These are phyloP conservation scores for Melipona beecheii DNA, from an alignment of 2,888 invertebrate genomes.

Conservation along the genomic window DNA sequence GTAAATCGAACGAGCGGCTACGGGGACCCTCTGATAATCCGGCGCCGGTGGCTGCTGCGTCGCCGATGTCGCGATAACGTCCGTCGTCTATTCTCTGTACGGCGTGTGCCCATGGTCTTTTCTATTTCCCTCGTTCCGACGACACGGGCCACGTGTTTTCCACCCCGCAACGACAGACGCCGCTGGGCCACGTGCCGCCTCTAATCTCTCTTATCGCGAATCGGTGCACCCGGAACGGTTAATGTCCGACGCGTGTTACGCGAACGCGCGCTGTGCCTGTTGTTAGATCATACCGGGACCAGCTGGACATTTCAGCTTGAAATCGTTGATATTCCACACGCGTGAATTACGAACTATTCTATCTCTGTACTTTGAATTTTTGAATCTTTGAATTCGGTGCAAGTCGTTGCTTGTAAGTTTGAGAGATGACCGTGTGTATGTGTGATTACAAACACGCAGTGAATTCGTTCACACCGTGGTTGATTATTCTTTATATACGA, in stretches of 20 bases:
- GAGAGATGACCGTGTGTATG: too few species aligned
- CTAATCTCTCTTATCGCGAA: slow-evolving; percentile 57
- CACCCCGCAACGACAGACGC: slow-evolving; percentile 34
- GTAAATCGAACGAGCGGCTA: slow-evolving; percentile 61
- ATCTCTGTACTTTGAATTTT: too few species aligned
- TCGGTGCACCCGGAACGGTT: slow-evolving; percentile 34
- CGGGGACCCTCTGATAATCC: slow-evolving; percentile 57
- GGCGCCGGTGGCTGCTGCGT: slow-evolving; percentile 41
- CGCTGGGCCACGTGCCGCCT: slow-evolving; percentile 56
- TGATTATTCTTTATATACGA: too few species aligned
- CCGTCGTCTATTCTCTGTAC: slow-evolving; percentile 43
- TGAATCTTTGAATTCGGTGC: too few species aligned
- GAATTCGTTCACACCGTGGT: too few species aligned
- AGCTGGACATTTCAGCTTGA: too few species aligned
- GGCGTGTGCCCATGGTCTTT: slow-evolving; percentile 56
- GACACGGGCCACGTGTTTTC: slow-evolving; percentile 67
- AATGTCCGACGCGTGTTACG: slow-evolving; percentile 33
- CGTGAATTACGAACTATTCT: too few species aligned
- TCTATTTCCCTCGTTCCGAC: slow-evolving; percentile 68
- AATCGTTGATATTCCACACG: too few species aligned
- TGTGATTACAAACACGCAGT: too few species aligned
- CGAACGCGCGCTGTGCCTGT: background rate
- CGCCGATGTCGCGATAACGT: slow-evolving; percentile 62
- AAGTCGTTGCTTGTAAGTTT: too few species aligned
- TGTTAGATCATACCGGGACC: too few species aligned